Evolutionary conservation across 2,113 vertebrate species (phyloP).

Genomic region (Mirza zaza): DNA sequence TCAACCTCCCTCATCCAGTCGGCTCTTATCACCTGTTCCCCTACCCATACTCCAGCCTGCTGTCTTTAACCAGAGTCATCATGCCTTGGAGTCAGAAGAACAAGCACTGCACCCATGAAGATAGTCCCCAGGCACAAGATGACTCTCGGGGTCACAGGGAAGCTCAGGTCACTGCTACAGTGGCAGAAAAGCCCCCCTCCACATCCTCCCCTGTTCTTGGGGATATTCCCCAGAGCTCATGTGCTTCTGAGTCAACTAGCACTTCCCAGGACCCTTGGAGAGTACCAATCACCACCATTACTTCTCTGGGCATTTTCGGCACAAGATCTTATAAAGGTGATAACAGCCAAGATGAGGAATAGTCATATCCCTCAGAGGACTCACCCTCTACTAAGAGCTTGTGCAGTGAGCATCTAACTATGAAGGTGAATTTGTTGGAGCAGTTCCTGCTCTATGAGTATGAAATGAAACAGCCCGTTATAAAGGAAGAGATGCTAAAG

Average conservation of each 20-base stretch:
- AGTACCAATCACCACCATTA: too few species aligned
- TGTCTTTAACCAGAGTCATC: not conserved
- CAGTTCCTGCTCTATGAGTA: not conserved
- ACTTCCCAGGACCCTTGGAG: not conserved
- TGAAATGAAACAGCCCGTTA: not conserved
- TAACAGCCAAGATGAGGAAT: not conserved
- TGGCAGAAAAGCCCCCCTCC: not conserved
- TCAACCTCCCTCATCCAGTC: not conserved
- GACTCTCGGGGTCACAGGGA: not conserved
- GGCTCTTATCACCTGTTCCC: not conserved
- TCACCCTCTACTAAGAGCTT: fast-evolving
- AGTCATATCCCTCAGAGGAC: not conserved
- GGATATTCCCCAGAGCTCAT: not conserved
- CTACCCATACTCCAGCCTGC: too few species aligned
- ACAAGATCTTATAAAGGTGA: not conserved
- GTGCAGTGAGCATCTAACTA: not conserved
- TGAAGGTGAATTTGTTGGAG: not conserved
- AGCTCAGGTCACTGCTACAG: not conserved
- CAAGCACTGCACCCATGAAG: fast-evolving
- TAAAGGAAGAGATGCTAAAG: not conserved
- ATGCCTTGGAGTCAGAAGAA: not conserved
- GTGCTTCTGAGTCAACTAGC: not conserved
- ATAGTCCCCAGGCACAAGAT: fast-evolving
- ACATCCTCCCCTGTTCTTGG: not conserved
- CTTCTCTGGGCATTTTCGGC: not conserved